These are phyloP conservation scores for Galendromus occidentalis DNA, from an alignment of 1,140 invertebrate species.

Conservation along the genomic window DNA sequence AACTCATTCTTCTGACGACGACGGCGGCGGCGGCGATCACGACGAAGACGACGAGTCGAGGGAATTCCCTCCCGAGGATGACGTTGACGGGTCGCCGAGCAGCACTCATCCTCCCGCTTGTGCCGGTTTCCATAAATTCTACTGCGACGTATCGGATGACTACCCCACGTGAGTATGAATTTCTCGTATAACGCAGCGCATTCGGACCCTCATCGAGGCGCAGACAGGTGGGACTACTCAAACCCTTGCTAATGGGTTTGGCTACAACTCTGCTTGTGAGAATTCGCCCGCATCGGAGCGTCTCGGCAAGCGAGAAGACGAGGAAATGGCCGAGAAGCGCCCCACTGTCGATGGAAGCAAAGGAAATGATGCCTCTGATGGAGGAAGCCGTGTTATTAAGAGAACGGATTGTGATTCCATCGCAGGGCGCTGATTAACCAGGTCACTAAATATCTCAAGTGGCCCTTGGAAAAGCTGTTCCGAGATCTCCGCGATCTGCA, in stretches of 20 bases:
- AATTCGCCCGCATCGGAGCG: too few relatives aligned
- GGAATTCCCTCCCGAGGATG: not conserved
- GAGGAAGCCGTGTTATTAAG: too few relatives aligned
- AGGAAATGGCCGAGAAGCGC: too few relatives aligned
- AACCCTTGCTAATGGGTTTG: too few relatives aligned
- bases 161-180: not conserved
- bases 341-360: too few relatives aligned
- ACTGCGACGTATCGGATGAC: not conserved
- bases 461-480: constrained; percentile 22
- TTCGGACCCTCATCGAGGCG: too few relatives aligned
- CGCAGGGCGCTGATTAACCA: constrained; percentile 16
- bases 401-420: not conserved
- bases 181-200: too few relatives aligned
- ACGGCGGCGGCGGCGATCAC: not conserved
- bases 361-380: too few relatives aligned
- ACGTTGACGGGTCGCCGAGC: not conserved
- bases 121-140: not conserved
- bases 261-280: too few relatives aligned
- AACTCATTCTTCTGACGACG: not conserved
- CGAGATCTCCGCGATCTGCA: constrained; percentile 18
- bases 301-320: too few relatives aligned
- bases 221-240: too few relatives aligned
- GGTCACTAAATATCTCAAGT: constrained; percentile 22
- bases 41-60: not conserved
- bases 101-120: not conserved